A percentile compares a stretch with the other conserved stretches of the same genome.
These are phyloP conservation scores for Thaleichthys pacificus DNA, from an alignment of 2,797 vertebrate species.

Conservation along the genomic window DNA sequence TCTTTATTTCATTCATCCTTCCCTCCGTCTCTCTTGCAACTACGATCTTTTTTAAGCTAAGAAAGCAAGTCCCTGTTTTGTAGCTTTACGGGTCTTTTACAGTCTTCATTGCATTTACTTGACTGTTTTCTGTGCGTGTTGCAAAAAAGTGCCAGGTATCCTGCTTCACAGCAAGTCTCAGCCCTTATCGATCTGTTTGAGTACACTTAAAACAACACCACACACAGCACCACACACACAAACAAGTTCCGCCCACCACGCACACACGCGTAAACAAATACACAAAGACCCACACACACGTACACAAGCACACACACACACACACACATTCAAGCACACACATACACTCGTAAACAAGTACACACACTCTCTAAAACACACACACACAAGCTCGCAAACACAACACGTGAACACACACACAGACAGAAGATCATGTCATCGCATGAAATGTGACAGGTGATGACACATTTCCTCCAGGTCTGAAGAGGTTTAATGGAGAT, in stretches of 20 bases:
- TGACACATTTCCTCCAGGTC: too few species aligned
- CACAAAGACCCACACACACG: constrained; percentile 10
- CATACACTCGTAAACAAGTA: background rate
- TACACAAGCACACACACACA: background rate
- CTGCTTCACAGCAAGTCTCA: constrained; percentile 48
- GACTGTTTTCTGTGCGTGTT: too few species aligned
- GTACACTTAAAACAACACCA: constrained; percentile 12
- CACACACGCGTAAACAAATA: background rate
- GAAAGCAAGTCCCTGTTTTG: too few species aligned
- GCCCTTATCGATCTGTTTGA: constrained; percentile 36
- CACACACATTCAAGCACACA: too few species aligned
- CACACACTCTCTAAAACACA: background rate
- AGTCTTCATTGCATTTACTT: too few species aligned
- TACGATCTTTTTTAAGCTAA: too few species aligned
- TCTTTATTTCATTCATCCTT: too few species aligned
- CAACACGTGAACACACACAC: background rate
- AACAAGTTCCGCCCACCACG: background rate
- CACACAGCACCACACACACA: background rate
- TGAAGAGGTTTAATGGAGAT: too few species aligned
- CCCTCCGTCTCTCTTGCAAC: too few species aligned
- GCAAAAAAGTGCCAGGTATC: background rate
- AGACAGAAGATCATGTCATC: too few species aligned
- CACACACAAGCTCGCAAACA: background rate
- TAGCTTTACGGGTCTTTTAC: too few species aligned
- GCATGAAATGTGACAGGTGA: too few species aligned